Evolutionary conservation across 2,113 vertebrate species (phyloP).

Genomic region (Nothoprocta pentlandii): DNA sequence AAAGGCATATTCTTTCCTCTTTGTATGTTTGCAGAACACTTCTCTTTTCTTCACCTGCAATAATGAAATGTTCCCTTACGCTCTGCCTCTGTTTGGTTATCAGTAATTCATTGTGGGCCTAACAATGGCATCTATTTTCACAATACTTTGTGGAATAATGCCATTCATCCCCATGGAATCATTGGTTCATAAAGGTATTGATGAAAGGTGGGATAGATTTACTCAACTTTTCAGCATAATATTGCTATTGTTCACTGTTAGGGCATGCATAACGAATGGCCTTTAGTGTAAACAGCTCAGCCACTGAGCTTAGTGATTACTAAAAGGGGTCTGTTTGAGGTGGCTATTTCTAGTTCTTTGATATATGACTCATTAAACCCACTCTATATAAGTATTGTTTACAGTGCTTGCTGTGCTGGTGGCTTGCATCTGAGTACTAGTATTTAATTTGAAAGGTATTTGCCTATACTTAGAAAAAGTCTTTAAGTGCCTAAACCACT

Average conservation of each 20-base stretch:
- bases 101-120: slow-evolving; percentile 33
- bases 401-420: slow-evolving; percentile 44
- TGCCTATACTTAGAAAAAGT: slow-evolving; percentile 15
- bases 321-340: slow-evolving; percentile 50
- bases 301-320: slow-evolving; percentile 17
- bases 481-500: slow-evolving; percentile 28
- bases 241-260: slow-evolving; percentile 61
- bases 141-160: slow-evolving; percentile 54
- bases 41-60: slow-evolving; percentile 40
- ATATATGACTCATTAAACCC: slow-evolving; percentile 64
- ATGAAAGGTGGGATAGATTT: slow-evolving; percentile 71
- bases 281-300: slow-evolving; percentile 63
- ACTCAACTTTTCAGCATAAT: slow-evolving; percentile 67
- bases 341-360: slow-evolving; percentile 58
- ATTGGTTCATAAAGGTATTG: slow-evolving; percentile 35
- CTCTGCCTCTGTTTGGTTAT: slow-evolving; percentile 48
- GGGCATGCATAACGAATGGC: slow-evolving; percentile 39
- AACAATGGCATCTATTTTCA: slow-evolving; percentile 53
- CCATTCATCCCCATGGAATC: slow-evolving; percentile 50
- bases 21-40: slow-evolving; percentile 51
- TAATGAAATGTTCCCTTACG: slow-evolving; percentile 1
- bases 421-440: slow-evolving; percentile 29
- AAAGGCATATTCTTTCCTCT: slow-evolving; percentile 26
- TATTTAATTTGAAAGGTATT: slow-evolving; percentile 50
- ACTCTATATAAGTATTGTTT: slow-evolving; percentile 45